phyloP scores from a whole-genome alignment of 92 coral and sea anemone genomes.

The Porites lobata region DNA sequence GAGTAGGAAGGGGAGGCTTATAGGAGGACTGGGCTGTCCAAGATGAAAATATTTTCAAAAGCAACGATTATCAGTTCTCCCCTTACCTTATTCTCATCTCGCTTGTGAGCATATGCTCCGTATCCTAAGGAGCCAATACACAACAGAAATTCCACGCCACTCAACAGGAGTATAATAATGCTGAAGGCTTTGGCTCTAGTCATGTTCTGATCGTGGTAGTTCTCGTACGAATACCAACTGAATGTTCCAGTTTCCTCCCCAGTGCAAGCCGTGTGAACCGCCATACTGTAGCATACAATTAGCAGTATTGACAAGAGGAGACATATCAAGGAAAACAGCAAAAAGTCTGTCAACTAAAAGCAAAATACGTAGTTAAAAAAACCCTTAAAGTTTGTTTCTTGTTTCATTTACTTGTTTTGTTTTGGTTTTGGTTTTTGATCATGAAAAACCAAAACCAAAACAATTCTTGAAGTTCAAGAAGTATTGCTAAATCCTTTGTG shows the following conservation, averaged over 20 bases:
- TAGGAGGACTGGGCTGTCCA: no score
- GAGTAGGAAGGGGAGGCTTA: no score
- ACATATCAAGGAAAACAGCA: slow-evolving; percentile 18
- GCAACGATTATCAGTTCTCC: neutral
- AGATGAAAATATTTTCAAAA: no score
- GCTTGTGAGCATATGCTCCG: neutral
- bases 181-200: slow-evolving; percentile 20
- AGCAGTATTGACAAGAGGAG: slow-evolving; percentile 1
- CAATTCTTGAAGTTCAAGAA: no score
- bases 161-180: slow-evolving; percentile 3
- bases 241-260: slow-evolving; percentile 28
- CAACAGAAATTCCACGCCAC: slow-evolving; percentile 9
- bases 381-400: no score
- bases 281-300: slow-evolving; percentile 34
- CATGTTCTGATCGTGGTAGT: slow-evolving; percentile 1
- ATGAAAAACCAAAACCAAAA: no score
- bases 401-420: no score
- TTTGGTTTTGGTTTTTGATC: no score
- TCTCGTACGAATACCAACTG: slow-evolving; percentile 27
- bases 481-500: no score
- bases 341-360: slow-evolving; percentile 27
- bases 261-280: slow-evolving; percentile 19
- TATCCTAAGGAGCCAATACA: slow-evolving; percentile 23
- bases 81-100: slow-evolving; percentile 9
- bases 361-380: neutral